Conservation (phyloP, 2,888 invertebrate genomes). For the Chrysolina haemoptera region DNA sequence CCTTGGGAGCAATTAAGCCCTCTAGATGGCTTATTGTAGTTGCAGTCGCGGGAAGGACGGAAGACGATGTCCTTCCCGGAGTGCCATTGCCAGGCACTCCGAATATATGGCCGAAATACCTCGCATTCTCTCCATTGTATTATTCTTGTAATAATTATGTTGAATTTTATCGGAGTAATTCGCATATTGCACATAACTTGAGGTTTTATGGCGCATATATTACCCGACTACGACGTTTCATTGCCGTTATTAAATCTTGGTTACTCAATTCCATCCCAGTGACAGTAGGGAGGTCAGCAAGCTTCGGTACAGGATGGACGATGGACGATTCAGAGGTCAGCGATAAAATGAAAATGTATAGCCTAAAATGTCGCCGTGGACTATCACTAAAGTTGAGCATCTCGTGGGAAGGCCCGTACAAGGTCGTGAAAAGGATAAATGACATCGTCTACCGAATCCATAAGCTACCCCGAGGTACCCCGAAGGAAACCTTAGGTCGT, state of each 20-base stretch:
- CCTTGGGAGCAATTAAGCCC: slow-evolving; percentile 68
- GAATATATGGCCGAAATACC: slow-evolving; percentile 57
- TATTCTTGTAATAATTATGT: slow-evolving; percentile 66
- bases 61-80: slow-evolving; percentile 23
- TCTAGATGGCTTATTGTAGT: slow-evolving; percentile 68
- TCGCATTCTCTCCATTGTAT: slow-evolving; percentile 64
- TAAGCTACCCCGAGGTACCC: too few relatives aligned
- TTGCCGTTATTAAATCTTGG: slow-evolving; percentile 18
- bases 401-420: too few relatives aligned
- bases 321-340: too few relatives aligned
- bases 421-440: too few relatives aligned
- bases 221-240: neutral
- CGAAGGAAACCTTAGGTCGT: too few relatives aligned
- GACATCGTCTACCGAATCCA: too few relatives aligned
- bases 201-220: slow-evolving; percentile 21
- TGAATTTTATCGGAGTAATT: slow-evolving; percentile 63
- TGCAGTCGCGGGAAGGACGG: slow-evolving; percentile 30
- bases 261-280: slow-evolving; percentile 9
- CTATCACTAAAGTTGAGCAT: too few relatives aligned
- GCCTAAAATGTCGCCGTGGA: too few relatives aligned
- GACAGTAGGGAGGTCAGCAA: too few relatives aligned
- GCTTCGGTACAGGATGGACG: too few relatives aligned
- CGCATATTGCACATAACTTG: slow-evolving; percentile 12
- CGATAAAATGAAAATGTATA: too few relatives aligned
- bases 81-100: slow-evolving; percentile 13